These are phyloP conservation scores for Arge pagana DNA, from an alignment of 2,888 invertebrate genomes.

Conservation along the genomic window DNA sequence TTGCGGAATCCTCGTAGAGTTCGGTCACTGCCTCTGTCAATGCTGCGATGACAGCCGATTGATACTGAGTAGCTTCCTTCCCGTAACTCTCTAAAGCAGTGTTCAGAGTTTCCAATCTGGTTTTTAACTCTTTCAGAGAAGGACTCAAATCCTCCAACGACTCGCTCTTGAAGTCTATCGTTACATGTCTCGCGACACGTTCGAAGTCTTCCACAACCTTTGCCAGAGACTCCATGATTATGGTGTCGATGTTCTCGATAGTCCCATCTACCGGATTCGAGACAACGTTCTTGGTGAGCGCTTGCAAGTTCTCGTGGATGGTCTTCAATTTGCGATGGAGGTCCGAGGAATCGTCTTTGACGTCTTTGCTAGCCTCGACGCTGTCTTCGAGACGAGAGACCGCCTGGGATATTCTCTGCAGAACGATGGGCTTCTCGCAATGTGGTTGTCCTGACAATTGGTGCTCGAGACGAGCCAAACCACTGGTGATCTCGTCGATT, in stretches of 20 bases:
- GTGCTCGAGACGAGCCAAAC: slow-evolving; percentile 47
- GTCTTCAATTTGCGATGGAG: slow-evolving; percentile 28
- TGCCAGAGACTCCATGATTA: slow-evolving; percentile 49
- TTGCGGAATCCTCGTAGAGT: slow-evolving; percentile 36
- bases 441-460: slow-evolving; percentile 42
- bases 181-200: slow-evolving; percentile 30
- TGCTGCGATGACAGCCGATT: slow-evolving; percentile 41
- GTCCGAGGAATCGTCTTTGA: slow-evolving; percentile 10
- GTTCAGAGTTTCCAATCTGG: slow-evolving; percentile 43
- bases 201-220: slow-evolving; percentile 46
- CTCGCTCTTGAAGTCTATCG: slow-evolving; percentile 26
- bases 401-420: slow-evolving; percentile 44
- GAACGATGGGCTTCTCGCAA: slow-evolving; percentile 44
- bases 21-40: slow-evolving; percentile 38
- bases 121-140: slow-evolving; percentile 43
- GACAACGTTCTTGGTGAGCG: slow-evolving; percentile 29
- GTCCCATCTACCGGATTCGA: slow-evolving; percentile 29
- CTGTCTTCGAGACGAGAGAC: slow-evolving; percentile 37
- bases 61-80: slow-evolving; percentile 38
- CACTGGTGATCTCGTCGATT: slow-evolving; percentile 55
- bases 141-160: slow-evolving; percentile 33
- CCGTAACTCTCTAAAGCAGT: slow-evolving; percentile 48
- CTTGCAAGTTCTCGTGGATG: slow-evolving; percentile 31
- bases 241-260: slow-evolving; percentile 46
- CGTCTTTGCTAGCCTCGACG: slow-evolving; percentile 15